Evolutionary conservation across 2,797 vertebrate genomes (phyloP), one percentile per base, ranked within the genome.

Genomic region (Erithacus rubecula): DNA sequence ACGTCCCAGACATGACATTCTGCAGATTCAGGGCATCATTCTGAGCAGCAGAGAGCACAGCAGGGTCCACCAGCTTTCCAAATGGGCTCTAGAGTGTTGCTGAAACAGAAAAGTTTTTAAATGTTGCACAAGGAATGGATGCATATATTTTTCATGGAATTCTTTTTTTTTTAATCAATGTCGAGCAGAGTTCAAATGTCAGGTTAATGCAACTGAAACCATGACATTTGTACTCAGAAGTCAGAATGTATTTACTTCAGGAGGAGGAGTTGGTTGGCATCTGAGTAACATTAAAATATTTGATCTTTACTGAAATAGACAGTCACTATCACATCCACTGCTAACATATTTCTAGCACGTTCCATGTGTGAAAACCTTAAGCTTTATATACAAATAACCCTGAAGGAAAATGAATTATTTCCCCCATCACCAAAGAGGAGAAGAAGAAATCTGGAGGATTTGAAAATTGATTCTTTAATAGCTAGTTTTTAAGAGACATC

Each of bases 281-380:
- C 46, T 62, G 47, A 86, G 43, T 59, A 83, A 46, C 39, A 65
- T 62, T 29, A 71, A 93, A 90, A 84, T 55, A 90, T 59, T 88
- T 86, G 85, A 91, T 95, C 76, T 93, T 91, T 69, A 72, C 67
- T 95, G 79, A 81, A 90, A 67, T 15, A 83, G 90, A 47, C 83
- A 91, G 58, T 43, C 27, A 7, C 69, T 91, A 37, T 81, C 72
- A 56, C 69, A 86, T 81, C 47, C 24, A 16, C 69, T 63, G 91
- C 82, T 92, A 89, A 92, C 62, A 41, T 83, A 89, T 94, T 93
- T 84, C n/a, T 78, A 59, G 44, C 82, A 88, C 1, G 1, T 89
- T 83, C 72, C 65, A 46, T 5, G 44, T 93, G 82, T 91, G 83
- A 93, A 96, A 94, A 86, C 71, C 68, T 85, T 64, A 60, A 92